Conservation (phyloP, 2,113 vertebrate genomes). For the Clarias batrachus region DNA sequence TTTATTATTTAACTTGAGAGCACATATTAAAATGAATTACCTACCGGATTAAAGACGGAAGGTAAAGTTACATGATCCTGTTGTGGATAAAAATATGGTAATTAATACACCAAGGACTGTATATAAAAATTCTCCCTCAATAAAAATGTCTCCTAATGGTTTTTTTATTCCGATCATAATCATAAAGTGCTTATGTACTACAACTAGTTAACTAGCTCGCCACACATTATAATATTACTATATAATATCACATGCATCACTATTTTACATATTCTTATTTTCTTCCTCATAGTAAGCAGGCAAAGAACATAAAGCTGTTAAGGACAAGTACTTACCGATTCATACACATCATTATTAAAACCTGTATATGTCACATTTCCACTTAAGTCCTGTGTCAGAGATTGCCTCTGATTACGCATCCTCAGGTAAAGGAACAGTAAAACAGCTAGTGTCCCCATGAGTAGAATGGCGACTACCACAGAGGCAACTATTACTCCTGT, state of each 20-base stretch:
- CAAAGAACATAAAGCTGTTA: not conserved
- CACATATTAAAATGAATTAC: not conserved
- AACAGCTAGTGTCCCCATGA: slow-evolving; percentile 57
- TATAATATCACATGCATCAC: not conserved
- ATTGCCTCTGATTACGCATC: not conserved
- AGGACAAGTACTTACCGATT: slow-evolving; percentile 55
- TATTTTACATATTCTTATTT: not conserved
- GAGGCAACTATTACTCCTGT: slow-evolving; percentile 59
- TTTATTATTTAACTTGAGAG: not conserved
- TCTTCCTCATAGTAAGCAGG: no score
- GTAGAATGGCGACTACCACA: slow-evolving; percentile 65
- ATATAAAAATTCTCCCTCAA: not conserved
- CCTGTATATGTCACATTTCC: not conserved
- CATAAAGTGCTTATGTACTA: not conserved
- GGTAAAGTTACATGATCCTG: slow-evolving; percentile 6
- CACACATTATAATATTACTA: not conserved
- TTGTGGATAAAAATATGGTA: not conserved
- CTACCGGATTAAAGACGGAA: not conserved
- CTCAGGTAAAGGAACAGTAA: slow-evolving; percentile 64
- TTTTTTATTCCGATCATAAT: not conserved
- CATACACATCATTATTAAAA: slow-evolving; percentile 61
- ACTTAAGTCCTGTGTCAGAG: accelerated
- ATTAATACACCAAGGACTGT: not conserved
- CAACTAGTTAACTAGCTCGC: not conserved
- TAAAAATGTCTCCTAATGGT: not conserved